A percentile compares a stretch with the other conserved stretches of the same genome.
Evolutionary conservation across 2,888 invertebrate species (phyloP).

Genomic region (Tenthredo livida): DNA sequence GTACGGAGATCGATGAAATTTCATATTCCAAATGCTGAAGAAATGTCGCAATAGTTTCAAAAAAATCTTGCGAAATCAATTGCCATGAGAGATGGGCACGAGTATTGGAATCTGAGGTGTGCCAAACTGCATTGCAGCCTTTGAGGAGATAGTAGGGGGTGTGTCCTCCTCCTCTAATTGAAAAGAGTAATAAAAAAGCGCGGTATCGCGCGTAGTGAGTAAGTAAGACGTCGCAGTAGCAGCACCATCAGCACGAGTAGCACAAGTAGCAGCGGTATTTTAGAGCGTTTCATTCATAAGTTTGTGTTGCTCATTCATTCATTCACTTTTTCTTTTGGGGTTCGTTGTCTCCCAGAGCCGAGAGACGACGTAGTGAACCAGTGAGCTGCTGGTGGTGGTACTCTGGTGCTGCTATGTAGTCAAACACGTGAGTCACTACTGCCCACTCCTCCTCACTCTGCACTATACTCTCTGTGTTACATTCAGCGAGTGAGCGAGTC

Average conservation of each 20-base stretch:
- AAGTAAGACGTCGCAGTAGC: constrained; percentile 63
- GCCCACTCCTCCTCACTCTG: constrained; percentile 29
- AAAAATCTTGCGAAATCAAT: not conserved
- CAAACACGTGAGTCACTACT: constrained; percentile 34
- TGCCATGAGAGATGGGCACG: not conserved
- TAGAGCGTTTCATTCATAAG: constrained; percentile 65
- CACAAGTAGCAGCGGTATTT: constrained; percentile 66
- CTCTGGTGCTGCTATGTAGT: constrained; percentile 18
- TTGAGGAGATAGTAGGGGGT: not conserved
- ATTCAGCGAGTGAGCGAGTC: constrained; percentile 14
- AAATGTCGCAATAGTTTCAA: not conserved
- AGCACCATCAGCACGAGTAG: constrained; percentile 2
- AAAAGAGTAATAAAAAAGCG: constrained; percentile 55
- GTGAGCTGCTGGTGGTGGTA: constrained; percentile 18
- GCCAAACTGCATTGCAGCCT: not conserved
- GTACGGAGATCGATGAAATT: not conserved
- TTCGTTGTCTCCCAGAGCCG: constrained; percentile 66
- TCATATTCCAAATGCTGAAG: not conserved
- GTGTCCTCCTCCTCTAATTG: constrained; percentile 25
- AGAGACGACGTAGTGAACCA: constrained; percentile 6
- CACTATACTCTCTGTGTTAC: constrained; percentile 2
- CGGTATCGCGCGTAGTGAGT: constrained; percentile 53
- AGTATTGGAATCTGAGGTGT: not conserved
- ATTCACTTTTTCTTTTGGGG: constrained; percentile 68
- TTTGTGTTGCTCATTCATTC: constrained; percentile 63